Percentiles rank a stretch among this genome's conserved stretches.
Evolutionary conservation across 2,888 invertebrate species (phyloP).

Genomic region (Galerucella pusilla): DNA sequence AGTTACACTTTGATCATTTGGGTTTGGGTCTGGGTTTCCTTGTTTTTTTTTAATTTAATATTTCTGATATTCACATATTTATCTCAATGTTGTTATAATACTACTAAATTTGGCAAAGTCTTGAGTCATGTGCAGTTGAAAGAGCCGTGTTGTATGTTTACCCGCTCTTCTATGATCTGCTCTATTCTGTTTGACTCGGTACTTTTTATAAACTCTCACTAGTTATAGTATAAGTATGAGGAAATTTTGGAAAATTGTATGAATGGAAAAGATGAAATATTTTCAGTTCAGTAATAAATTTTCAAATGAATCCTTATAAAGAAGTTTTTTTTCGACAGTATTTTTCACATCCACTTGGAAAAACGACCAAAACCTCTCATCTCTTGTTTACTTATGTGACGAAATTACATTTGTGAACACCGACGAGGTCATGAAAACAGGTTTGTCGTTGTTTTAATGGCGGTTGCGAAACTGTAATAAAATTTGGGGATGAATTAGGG

Average conservation of each 20-base stretch:
- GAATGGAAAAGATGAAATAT: neutral
- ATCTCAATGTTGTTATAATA: too few species aligned
- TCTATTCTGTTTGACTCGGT: too few species aligned
- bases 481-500: conserved; percentile 31
- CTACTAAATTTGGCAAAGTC: too few species aligned
- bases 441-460: conserved; percentile 31
- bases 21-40: too few species aligned
- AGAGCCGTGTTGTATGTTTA: too few species aligned
- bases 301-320: conserved; percentile 7
- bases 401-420: conserved; percentile 28
- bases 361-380: conserved; percentile 18
- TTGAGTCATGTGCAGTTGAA: too few species aligned
- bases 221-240: too few species aligned
- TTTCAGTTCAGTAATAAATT: neutral
- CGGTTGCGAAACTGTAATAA: conserved; percentile 21
- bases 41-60: too few species aligned
- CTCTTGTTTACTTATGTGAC: conserved; percentile 30
- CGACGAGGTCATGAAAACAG: conserved; percentile 24
- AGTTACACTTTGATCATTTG: too few species aligned
- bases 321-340: conserved; percentile 15
- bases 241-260: neutral
- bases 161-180: too few species aligned
- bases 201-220: too few species aligned
- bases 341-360: conserved; percentile 13
- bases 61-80: too few species aligned